phyloP scores from a whole-genome alignment of 2,797 vertebrate genomes.

The Megaceryle alcyon region DNA sequence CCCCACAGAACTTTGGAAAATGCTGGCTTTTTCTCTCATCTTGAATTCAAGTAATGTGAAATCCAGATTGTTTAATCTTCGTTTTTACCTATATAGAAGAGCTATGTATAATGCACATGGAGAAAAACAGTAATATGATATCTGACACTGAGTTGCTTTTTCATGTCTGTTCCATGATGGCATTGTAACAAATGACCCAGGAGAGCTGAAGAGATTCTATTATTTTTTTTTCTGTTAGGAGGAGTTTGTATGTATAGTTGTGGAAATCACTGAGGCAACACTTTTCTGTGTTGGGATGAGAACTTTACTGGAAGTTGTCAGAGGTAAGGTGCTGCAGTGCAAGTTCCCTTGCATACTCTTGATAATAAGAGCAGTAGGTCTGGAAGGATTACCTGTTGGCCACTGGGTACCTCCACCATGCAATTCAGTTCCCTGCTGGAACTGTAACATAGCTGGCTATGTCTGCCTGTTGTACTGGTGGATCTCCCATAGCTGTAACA shows the following conservation, averaged over 20 bases:
- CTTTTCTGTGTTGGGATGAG: background rate
- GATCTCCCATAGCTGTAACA: background rate
- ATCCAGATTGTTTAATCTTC: conserved; percentile 3
- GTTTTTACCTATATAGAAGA: background rate
- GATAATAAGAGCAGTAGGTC: background rate
- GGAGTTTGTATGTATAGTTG: background rate
- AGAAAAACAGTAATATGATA: background rate
- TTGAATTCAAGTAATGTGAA: background rate
- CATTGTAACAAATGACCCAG: background rate
- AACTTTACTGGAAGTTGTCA: background rate
- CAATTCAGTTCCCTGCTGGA: background rate
- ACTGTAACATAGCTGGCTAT: background rate
- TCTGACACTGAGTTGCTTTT: background rate
- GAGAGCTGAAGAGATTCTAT: background rate
- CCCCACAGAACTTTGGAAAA: background rate
- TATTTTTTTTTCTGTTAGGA: accelerated
- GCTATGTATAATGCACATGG: background rate
- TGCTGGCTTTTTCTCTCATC: background rate
- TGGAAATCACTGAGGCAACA: background rate
- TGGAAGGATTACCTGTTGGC: background rate
- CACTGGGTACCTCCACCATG: background rate
- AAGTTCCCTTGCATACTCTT: background rate
- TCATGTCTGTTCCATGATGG: background rate
- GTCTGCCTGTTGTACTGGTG: background rate
- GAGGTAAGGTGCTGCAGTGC: background rate